Base-by-base conservation (phyloP, 2,888 invertebrate species). In the Dryomyza anilis region DNA sequence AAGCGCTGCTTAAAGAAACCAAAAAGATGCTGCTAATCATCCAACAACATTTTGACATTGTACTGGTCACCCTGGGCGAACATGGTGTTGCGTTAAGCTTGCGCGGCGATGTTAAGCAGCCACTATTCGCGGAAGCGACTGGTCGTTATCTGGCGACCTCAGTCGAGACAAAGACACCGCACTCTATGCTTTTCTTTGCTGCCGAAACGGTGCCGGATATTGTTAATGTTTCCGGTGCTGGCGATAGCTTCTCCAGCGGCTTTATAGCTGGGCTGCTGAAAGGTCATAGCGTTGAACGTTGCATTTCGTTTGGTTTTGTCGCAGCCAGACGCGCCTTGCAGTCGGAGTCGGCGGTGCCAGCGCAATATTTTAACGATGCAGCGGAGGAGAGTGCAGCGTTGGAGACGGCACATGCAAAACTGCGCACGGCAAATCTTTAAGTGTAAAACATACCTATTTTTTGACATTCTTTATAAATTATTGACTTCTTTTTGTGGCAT, bases 221-320 rank as follows among this genome's bases (percentile, higher is more conserved):
- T 14, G 85, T 87, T 58, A 93, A 89, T 84, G 92, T 92, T 0
- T 92, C 92, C n/a, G 94, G 93, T 4, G 92, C 93, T 21, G 93
- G 93, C 1, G 94, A 94, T 76, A 91, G 92, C 78, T 89, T 90
- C 74, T 86, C 87, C 3, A 88, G 89, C 76, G 92, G 91, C 1
- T 88, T 91, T 73, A 88, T 92, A 63, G 82, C 87, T 23, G 89
- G 88, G 1, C 83, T 89, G 75, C 78, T 92, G 25, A 79, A 79
- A 33, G 86, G 86, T 0, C 80, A 84, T 43, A 71, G 81, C 6
- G 88, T 91, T 78, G 83, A 86, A 53, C 80, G 85, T 64, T 89
- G 89, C 76, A 84, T 91, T 12, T 82, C 85, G 3, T 79, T 88
- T 19, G 92, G 89, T 0, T 87, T 89, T 68, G 80, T 85, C 64